Percentiles rank a stretch among this genome's conserved stretches.
These are phyloP conservation scores for Mionectes macconnelli DNA, from an alignment of 2,113 vertebrate genomes.

Conservation along the genomic window DNA sequence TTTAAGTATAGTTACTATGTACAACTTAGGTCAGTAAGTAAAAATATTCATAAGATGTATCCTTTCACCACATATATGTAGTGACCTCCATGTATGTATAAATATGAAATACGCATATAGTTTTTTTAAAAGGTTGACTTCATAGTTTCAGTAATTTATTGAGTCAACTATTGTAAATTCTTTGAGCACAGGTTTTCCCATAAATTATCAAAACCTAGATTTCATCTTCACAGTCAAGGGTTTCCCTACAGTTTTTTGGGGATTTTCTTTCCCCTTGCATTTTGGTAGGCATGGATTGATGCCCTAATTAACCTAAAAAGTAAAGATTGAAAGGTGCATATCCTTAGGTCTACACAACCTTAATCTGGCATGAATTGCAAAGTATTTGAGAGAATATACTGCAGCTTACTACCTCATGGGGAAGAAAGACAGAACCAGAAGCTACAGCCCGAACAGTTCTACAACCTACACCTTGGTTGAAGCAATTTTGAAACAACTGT, in stretches of 20 bases:
- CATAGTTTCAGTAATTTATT: background rate
- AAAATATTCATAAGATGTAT: background rate
- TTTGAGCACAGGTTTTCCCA: background rate
- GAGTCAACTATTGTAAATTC: background rate
- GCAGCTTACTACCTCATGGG: background rate
- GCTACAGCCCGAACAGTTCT: background rate
- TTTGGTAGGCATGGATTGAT: background rate
- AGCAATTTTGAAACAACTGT: background rate
- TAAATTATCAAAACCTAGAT: background rate
- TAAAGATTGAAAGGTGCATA: background rate
- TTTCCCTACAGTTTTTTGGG: background rate
- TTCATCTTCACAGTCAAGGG: background rate
- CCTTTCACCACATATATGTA: background rate
- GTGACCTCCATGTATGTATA: background rate
- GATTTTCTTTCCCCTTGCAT: background rate
- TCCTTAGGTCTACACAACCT: background rate
- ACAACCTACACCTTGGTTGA: background rate
- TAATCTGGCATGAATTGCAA: background rate
- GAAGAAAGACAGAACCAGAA: background rate
- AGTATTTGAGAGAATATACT: background rate
- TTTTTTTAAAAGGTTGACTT: background rate
- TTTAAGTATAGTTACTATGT: background rate
- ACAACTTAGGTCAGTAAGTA: background rate
- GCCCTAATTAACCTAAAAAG: background rate
- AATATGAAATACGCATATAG: background rate